Evolutionary conservation across 2,888 invertebrate genomes (phyloP), one percentile per base, ranked within the genome.

Genomic region (Busseola fusca): DNA sequence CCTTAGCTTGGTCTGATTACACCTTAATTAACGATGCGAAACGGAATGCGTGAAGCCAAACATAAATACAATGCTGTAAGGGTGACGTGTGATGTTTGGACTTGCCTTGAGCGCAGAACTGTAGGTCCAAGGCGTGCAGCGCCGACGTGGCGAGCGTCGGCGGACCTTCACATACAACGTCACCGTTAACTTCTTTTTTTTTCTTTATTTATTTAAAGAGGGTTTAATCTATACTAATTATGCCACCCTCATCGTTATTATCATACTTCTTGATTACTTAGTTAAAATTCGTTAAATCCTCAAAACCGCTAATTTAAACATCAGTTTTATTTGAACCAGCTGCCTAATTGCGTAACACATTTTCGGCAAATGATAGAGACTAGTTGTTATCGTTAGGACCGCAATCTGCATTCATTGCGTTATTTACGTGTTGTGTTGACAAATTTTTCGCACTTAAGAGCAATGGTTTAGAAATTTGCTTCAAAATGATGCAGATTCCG

Each of bases 71-170:
- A 82, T 80, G 62, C 63, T 65, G 65, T 71, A 50, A 52, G 77
- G 62, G 70, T 78, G 74, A 60, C 69, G 65, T 16, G 67, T 52
- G 65, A 59, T 42, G 58, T 71, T 64, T n/a, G 63, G 68, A 95
- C 94, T 93, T 95, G 94, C 95, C 93, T 94, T 93, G 93, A 87
- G 95, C 93, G 93, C 93, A 93, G 93, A 93, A 95, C 91, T 94
- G 94, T 76, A 94, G 92, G 91, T 93, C 95, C 88, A 93, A 91
- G 78, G 95, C 94, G 91, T 95, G 94, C 79, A 95, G 94, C 81
- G 96, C 95, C 88, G 95, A 93, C 89, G 95, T 94, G 85, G 94
- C 95, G 86, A 94, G 94, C 86, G 94, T 95, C 87, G 95, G 94
- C 77, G 94, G 93, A 93, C 94, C 94, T 93, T 93, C 84, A 89